A percentile compares a stretch with the other conserved stretches of the same genome.
These are phyloP conservation scores for Cryptocheilus praepositus DNA, from an alignment of 2,888 invertebrate species.

Conservation along the genomic window DNA sequence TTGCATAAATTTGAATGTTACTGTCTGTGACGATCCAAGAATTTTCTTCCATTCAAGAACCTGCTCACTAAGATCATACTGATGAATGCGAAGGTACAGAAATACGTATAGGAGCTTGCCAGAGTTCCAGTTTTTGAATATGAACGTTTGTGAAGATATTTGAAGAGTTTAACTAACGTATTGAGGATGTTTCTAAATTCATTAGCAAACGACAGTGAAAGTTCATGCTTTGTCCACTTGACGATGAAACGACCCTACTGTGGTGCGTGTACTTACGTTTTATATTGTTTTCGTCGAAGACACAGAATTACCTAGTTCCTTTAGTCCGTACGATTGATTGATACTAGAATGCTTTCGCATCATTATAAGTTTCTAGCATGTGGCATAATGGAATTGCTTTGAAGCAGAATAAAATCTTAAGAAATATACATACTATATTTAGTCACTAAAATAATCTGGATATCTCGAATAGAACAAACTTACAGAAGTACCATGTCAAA, in stretches of 20 bases:
- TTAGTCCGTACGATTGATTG: conserved; percentile 12
- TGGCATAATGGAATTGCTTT: conserved; percentile 52
- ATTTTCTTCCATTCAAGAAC: conserved; percentile 26
- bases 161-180: conserved; percentile 16
- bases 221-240: conserved; percentile 31
- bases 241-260: conserved; percentile 34
- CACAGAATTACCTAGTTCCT: background rate
- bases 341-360: conserved; percentile 29
- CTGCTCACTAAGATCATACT: conserved; percentile 5
- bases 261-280: conserved; percentile 12
- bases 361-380: conserved; percentile 33
- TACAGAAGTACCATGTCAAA: conserved; percentile 48
- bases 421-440: conserved; percentile 28
- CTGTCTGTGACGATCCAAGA: conserved; percentile 19
- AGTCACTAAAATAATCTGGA: conserved; percentile 48
- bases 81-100: conserved; percentile 17
- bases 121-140: conserved; percentile 23
- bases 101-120: conserved; percentile 14
- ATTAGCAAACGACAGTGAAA: conserved; percentile 33
- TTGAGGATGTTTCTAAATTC: conserved; percentile 20
- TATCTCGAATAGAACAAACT: conserved; percentile 38
- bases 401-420: conserved; percentile 28
- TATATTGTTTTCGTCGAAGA: background rate
- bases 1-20: conserved; percentile 4
- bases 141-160: conserved; percentile 26